A percentile compares a stretch with the other conserved stretches of the same genome.
These are phyloP conservation scores for Bombus confusus DNA, from an alignment of 1,140 invertebrate genomes.

Conservation along the genomic window DNA sequence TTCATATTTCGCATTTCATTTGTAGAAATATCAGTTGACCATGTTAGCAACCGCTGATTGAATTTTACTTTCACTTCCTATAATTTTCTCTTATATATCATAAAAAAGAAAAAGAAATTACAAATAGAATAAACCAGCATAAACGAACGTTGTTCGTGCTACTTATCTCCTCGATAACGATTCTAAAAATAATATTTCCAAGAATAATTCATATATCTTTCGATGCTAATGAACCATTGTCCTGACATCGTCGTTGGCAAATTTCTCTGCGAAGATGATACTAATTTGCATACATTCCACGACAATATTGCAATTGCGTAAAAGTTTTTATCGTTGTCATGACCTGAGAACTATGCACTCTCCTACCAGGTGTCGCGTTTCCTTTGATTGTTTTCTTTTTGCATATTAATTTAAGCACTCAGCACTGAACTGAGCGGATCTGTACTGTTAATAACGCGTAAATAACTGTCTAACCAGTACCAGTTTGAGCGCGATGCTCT, in stretches of 20 bases:
- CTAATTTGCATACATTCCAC: conserved; percentile 10
- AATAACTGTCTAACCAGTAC: not conserved
- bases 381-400: not conserved
- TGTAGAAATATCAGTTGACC: not conserved
- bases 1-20: not conserved
- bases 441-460: not conserved
- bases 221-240: conserved; percentile 18
- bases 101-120: not conserved
- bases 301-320: not conserved
- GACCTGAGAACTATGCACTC: not conserved
- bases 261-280: conserved; percentile 4
- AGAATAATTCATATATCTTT: not conserved
- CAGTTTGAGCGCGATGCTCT: not conserved
- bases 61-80: conserved; percentile 22
- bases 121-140: not conserved
- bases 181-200: not conserved
- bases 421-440: not conserved
- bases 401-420: not conserved
- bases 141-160: not conserved
- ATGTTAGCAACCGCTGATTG: not conserved
- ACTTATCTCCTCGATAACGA: not conserved
- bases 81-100: not conserved
- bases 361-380: not conserved
- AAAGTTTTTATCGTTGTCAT: not conserved
- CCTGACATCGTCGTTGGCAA: not conserved